Percentiles rank a stretch among this genome's conserved stretches.
Conservation (phyloP, 2,888 invertebrate genomes). For the Apantesis nais region DNA sequence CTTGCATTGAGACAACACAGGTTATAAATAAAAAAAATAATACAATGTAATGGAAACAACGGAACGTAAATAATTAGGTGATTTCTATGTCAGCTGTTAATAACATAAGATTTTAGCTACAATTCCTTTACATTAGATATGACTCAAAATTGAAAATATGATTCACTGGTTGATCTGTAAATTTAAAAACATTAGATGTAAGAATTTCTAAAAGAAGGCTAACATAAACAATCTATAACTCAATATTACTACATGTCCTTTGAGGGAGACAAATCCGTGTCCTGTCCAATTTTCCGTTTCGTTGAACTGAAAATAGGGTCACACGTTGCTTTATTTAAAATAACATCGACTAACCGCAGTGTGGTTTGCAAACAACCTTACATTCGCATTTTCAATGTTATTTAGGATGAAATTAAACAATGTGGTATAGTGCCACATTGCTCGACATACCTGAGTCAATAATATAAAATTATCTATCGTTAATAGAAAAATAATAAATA, state of each 20-base stretch:
- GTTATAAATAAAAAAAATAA: too few relatives aligned
- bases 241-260: conserved; percentile 25
- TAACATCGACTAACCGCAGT: conserved; percentile 22
- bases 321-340: conserved; percentile 34
- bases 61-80: too few relatives aligned
- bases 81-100: too few relatives aligned
- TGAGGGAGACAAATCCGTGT: conserved; percentile 45
- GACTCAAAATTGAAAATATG: background rate
- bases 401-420: background rate
- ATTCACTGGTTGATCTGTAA: background rate
- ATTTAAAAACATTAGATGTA: background rate
- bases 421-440: background rate
- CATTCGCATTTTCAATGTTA: background rate
- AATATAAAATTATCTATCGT: background rate
- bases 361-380: conserved; percentile 7
- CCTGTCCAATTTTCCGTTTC: conserved; percentile 54
- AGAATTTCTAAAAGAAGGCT: background rate
- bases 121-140: too few relatives aligned
- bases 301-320: conserved; percentile 47
- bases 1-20: too few relatives aligned
- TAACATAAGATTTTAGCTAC: too few relatives aligned
- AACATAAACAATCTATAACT: background rate
- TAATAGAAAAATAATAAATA: background rate
- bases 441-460: background rate
- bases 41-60: background rate